phyloP scores from a whole-genome alignment of 2,888 invertebrate genomes.

The Ceriagrion tenellum region DNA sequence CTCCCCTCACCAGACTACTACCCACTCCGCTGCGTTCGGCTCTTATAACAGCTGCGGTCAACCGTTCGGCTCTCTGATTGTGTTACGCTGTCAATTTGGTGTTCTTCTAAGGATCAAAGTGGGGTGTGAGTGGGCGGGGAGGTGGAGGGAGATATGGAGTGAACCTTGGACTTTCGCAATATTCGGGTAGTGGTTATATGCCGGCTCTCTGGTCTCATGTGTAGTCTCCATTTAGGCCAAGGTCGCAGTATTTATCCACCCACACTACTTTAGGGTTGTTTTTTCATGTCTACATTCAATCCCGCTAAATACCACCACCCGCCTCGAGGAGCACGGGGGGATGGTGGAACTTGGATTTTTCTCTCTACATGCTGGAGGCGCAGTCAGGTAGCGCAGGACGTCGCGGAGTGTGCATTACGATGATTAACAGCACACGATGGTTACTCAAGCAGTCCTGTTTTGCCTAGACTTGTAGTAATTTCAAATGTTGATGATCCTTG shows the following conservation, averaged over 20 bases:
- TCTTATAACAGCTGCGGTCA: background rate
- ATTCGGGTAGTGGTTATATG: background rate
- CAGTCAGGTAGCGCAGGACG: background rate
- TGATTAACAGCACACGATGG: background rate
- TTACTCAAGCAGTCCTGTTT: background rate
- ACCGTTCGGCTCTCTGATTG: background rate
- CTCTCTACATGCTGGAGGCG: background rate
- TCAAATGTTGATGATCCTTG: background rate
- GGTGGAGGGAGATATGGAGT: background rate
- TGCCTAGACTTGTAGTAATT: background rate
- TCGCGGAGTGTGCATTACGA: background rate
- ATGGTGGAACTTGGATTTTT: background rate
- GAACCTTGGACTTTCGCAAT: background rate
- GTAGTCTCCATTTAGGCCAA: background rate
- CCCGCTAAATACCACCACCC: background rate
- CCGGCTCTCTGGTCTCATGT: background rate
- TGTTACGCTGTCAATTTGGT: background rate
- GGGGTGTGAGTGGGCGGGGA: too few relatives aligned
- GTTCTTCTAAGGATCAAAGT: background rate
- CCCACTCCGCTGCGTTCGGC: background rate
- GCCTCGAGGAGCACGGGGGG: background rate
- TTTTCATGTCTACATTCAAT: background rate
- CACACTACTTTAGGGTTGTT: background rate
- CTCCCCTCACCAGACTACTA: background rate
- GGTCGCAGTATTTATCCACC: background rate